Conservation (phyloP, 2,888 invertebrate species). For the Pyrocoelia pectoralis region DNA sequence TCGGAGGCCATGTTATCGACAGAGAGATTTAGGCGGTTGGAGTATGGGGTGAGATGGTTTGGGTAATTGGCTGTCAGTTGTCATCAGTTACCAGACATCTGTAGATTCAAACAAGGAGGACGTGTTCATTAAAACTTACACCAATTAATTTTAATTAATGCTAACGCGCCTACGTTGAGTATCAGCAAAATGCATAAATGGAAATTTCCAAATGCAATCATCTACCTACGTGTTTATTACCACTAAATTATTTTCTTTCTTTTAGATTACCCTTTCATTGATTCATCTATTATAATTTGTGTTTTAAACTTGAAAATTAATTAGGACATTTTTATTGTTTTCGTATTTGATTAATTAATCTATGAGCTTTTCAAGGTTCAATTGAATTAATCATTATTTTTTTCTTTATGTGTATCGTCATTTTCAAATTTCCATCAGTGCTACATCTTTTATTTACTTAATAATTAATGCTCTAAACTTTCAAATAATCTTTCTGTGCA, state of each 20-base stretch:
- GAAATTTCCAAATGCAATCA: conserved; percentile 34
- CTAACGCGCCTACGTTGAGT: conserved; percentile 34
- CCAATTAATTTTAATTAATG: conserved; percentile 59
- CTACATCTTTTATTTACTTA: no score
- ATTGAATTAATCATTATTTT: no score
- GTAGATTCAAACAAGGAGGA: conserved; percentile 43
- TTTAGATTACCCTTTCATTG: conserved; percentile 17
- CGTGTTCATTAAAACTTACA: conserved; percentile 58
- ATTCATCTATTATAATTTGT: conserved; percentile 16
- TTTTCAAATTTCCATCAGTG: no score
- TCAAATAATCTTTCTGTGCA: no score
- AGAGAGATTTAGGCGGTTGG: conserved; percentile 39
- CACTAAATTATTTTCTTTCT: conserved; percentile 19
- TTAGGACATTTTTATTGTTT: background rate
- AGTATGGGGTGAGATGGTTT: conserved; percentile 36
- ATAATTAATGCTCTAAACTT: no score
- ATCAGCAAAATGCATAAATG: conserved; percentile 36
- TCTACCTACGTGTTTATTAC: conserved; percentile 20
- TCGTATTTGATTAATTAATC: background rate
- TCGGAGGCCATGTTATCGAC: conserved; percentile 47
- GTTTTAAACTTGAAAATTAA: background rate
- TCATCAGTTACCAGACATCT: conserved; percentile 46
- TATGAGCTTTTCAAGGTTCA: background rate
- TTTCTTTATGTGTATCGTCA: no score
- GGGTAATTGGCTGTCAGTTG: conserved; percentile 56